Evolutionary conservation across 1,140 invertebrate genomes (phyloP), one percentile per base, ranked within the genome.

Genomic region (Nymphalis io): DNA sequence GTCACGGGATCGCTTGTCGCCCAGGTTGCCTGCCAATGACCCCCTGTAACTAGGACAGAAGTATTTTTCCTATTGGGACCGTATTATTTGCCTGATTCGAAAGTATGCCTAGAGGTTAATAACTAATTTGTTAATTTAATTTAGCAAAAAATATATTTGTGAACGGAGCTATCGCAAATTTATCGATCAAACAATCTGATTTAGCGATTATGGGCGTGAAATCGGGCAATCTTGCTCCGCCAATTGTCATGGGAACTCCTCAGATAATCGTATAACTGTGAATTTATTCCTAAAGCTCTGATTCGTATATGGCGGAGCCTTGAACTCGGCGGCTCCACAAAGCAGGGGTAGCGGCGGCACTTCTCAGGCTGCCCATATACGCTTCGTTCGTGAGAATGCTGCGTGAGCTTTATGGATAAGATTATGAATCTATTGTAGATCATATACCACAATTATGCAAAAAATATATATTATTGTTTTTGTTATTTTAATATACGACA

Each of bases 321-420:
- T 76, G 73, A 75, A 73, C 62, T 61, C 62, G 38, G 58, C 58
- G 61, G 53, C 51, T 18, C 48, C 13, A 51, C 39, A 58, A 48
- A 58, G 66, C 60, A 61, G 18, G 72, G 60, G 44, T 53, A 42
- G 27, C 27, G 46, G 68, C 73, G 78, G 76, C 69, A 74, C 71
- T 75, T 80, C 80, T 78, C 62, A 74, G 57, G 70, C 65, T 72
- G 65, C 46, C 79, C 79, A 79, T 79, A 79, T 77, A 77, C 11
- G 72, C 23, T 20, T 11, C 51, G 20, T 59, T 70, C 65, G 71
- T 74, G 78, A 68, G 70, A 63, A 63, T 42, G 65, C 42, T 64
- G 27, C 40, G 64, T 59, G 51, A 59, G 51, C 38, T 55, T 13
- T 21, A 44, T 33, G 59, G 57, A 40, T 59, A 59, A 60, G 18